These are phyloP conservation scores for Lamprotornis superbus DNA, from an alignment of 2,113 vertebrate species.

Conservation along the genomic window DNA sequence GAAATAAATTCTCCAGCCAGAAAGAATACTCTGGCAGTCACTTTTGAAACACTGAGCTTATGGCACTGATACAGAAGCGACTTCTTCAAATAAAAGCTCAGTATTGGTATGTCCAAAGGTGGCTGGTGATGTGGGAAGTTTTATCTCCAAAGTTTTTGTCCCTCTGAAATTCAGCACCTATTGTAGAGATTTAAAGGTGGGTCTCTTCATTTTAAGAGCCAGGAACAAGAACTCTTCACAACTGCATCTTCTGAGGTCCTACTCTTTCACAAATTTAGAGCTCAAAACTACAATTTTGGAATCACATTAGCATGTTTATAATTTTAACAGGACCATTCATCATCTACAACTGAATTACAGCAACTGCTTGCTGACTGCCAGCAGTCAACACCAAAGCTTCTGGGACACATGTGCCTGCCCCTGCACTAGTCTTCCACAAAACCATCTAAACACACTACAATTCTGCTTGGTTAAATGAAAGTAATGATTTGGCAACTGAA, in stretches of 20 bases:
- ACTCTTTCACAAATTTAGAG: neutral
- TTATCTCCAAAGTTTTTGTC: neutral
- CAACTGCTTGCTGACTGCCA: neutral
- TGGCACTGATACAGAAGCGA: neutral
- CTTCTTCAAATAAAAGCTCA: neutral
- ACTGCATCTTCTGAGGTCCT: neutral
- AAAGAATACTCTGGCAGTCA: neutral
- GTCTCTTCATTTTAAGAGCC: neutral
- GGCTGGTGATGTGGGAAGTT: neutral
- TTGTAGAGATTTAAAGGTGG: neutral
- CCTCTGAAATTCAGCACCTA: neutral
- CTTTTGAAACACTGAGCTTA: neutral
- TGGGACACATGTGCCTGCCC: fast-evolving
- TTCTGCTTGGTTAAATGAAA: neutral
- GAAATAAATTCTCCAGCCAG: neutral
- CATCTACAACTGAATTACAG: neutral
- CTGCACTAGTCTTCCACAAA: neutral
- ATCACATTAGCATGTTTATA: fast-evolving
- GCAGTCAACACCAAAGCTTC: neutral
- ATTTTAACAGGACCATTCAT: neutral
- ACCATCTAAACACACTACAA: neutral
- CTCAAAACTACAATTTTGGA: neutral
- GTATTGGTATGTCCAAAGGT: neutral
- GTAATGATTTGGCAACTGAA: neutral
- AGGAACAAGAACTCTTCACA: neutral